phyloP scores from a whole-genome alignment of 2,797 vertebrate species.

The Hozukius guyotensis region DNA sequence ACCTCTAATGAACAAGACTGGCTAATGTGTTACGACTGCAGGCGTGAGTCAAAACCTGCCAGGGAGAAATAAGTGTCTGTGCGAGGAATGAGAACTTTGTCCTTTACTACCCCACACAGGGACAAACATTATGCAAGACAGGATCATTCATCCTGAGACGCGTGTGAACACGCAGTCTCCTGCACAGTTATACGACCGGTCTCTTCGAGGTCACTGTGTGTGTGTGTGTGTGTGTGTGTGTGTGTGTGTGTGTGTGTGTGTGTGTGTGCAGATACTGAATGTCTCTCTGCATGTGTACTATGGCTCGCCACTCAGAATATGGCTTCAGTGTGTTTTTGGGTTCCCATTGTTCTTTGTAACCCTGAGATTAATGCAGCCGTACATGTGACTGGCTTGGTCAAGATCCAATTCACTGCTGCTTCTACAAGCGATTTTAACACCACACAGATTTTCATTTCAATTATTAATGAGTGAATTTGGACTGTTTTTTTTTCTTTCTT shows the following conservation, averaged over 20 bases:
- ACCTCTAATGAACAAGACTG: neutral
- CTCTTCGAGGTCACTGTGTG: neutral
- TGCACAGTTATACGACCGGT: neutral
- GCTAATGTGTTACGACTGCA: constrained; percentile 44
- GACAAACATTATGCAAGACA: constrained; percentile 48
- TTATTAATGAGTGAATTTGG: constrained; percentile 2
- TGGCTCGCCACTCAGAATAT: neutral
- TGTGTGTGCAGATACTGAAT: neutral
- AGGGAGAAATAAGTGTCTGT: neutral
- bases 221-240: too few species aligned
- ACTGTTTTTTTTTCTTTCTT: neutral
- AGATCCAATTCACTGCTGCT: neutral
- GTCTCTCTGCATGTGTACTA: neutral
- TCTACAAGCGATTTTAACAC: neutral
- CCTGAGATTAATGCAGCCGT: neutral
- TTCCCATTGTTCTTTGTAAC: neutral
- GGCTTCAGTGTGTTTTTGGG: neutral
- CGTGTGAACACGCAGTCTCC: neutral
- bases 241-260: too few species aligned
- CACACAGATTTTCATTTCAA: neutral
- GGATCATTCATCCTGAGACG: constrained; percentile 14
- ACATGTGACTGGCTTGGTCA: neutral
- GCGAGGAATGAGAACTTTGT: constrained; percentile 57
- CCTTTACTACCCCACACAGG: constrained; percentile 24
- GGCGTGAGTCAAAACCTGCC: constrained; percentile 9